A percentile compares a stretch with the other conserved stretches of the same genome.
Conservation (phyloP, 2,888 invertebrate genomes). For the Sipha maydis region DNA sequence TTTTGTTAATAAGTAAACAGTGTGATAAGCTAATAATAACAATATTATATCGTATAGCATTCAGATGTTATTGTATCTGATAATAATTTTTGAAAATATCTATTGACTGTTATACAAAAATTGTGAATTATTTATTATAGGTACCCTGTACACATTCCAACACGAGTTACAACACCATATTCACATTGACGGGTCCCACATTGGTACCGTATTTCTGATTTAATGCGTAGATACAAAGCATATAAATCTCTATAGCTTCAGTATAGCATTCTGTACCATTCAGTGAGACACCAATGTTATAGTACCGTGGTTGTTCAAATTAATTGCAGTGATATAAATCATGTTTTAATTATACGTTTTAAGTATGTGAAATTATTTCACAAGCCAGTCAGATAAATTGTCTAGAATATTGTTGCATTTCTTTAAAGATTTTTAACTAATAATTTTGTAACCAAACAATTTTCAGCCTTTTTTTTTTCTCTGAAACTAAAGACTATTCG, state of each 20-base stretch:
- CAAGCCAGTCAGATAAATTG: no score
- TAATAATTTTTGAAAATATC: no score
- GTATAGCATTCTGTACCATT: neutral
- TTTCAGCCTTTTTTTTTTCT: no score
- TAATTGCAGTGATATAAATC: neutral
- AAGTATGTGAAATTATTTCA: no score
- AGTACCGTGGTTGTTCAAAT: neutral
- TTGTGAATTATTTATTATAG: neutral
- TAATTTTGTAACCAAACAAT: no score
- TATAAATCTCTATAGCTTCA: neutral
- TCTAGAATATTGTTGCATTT: no score
- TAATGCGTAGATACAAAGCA: neutral
- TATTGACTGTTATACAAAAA: neutral
- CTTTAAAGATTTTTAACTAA: no score
- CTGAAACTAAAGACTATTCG: no score
- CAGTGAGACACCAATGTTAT: neutral
- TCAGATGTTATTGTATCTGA: no score
- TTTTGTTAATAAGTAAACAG: no score
- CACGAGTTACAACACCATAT: neutral
- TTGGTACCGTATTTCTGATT: neutral
- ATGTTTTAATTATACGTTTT: neutral
- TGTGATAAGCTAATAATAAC: no score
- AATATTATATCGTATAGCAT: no score
- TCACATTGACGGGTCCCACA: neutral
- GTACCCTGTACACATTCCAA: neutral